phyloP scores from a whole-genome alignment of 2,888 invertebrate species.

The Cantharis nigra region DNA sequence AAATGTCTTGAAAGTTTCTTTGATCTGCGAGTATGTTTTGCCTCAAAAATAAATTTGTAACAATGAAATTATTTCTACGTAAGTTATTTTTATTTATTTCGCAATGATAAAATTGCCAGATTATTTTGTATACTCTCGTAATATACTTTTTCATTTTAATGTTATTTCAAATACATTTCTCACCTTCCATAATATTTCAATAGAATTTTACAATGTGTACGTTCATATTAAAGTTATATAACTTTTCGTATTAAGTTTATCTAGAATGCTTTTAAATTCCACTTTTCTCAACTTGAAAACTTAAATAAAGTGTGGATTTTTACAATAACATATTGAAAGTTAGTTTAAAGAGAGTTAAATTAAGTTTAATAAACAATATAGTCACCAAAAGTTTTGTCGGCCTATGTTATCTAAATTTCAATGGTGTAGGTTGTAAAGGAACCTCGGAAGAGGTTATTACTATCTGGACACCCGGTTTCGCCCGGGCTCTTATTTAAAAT shows the following conservation, averaged over 20 bases:
- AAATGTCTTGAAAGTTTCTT: neutral
- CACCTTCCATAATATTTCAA: neutral
- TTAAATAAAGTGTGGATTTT: neutral
- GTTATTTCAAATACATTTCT: neutral
- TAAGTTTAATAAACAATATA: neutral
- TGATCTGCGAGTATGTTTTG: neutral
- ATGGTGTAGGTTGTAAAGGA: too few relatives aligned
- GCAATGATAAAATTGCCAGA: neutral
- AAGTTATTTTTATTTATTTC: neutral
- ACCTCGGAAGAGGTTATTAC: too few relatives aligned
- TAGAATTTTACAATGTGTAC: neutral
- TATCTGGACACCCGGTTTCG: too few relatives aligned
- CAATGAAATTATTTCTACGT: neutral
- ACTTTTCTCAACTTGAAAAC: neutral
- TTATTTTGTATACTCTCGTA: neutral
- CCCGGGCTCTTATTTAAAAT: too few relatives aligned
- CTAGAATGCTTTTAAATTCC: neutral
- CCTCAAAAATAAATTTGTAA: neutral
- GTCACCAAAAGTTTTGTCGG: neutral
- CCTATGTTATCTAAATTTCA: too few relatives aligned
- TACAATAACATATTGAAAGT: neutral
- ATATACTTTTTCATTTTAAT: neutral
- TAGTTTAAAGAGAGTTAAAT: neutral
- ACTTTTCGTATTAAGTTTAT: neutral
- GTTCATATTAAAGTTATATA: neutral